Conservation (phyloP, 2,113 vertebrate species). For the Dendrocopos noguchii region DNA sequence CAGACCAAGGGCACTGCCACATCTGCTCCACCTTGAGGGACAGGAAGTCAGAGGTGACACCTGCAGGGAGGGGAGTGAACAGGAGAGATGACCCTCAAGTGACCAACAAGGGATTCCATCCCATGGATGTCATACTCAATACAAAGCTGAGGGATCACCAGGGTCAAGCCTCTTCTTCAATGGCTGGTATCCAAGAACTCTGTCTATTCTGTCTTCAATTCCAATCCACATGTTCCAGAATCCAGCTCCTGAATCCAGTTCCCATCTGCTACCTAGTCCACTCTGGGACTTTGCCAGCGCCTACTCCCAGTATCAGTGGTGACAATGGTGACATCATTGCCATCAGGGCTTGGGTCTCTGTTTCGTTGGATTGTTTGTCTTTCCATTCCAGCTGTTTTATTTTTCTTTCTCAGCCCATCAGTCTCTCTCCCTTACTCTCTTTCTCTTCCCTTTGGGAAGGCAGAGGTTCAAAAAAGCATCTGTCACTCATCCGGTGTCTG, state of each 20-base stretch:
- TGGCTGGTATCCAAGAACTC: background rate
- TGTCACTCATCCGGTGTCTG: background rate
- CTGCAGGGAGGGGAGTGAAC: background rate
- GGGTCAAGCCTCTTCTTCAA: background rate
- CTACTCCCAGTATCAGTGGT: background rate
- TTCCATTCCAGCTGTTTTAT: background rate
- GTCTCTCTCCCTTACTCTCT: background rate
- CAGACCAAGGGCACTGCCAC: background rate
- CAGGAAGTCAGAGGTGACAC: background rate
- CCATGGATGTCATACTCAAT: background rate
- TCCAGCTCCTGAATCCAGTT: background rate
- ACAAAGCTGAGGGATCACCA: background rate
- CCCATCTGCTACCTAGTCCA: background rate
- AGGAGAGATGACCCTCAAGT: background rate
- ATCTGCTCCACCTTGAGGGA: no score
- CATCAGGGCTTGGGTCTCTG: background rate
- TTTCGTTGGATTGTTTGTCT: background rate
- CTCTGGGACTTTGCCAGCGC: background rate
- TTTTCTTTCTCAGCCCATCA: background rate
- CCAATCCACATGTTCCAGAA: background rate
- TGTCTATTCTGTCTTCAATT: background rate
- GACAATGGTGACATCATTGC: background rate
- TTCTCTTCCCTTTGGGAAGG: background rate
- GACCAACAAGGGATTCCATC: background rate
- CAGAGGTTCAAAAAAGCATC: background rate